Percentiles rank a stretch among this genome's conserved stretches.
These are phyloP conservation scores for Glaucopsyche alexis DNA, from an alignment of 2,888 invertebrate species.

Conservation along the genomic window DNA sequence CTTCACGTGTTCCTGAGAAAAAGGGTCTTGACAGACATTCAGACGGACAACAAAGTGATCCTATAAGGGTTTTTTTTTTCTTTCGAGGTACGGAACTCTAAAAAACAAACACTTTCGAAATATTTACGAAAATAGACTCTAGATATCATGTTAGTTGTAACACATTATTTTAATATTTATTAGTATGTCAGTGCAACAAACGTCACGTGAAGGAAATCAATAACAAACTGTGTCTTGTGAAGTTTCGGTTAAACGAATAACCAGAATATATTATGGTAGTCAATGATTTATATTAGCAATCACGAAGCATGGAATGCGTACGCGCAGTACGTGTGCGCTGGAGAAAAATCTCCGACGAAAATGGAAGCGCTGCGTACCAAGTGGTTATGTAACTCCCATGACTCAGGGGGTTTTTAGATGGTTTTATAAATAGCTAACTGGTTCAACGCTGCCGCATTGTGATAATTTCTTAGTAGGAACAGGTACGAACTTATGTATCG, in stretches of 20 bases:
- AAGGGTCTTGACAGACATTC: no score
- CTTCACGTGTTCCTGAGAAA: no score
- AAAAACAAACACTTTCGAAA: no score
- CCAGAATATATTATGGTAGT: neutral
- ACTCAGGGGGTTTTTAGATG: constrained; percentile 2
- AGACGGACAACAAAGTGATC: no score
- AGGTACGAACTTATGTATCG: neutral
- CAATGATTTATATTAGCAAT: constrained; percentile 15
- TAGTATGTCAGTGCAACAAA: neutral
- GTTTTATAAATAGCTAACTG: constrained; percentile 14
- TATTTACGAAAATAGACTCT: no score
- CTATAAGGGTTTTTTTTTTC: no score
- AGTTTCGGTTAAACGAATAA: neutral
- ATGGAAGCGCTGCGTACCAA: neutral
- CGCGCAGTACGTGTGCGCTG: constrained; percentile 7
- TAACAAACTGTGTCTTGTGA: neutral
- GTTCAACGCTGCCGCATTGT: constrained; percentile 12
- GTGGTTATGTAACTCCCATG: constrained; percentile 2
- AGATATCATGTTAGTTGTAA: no score
- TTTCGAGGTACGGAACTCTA: no score
- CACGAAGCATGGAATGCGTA: constrained; percentile 14
- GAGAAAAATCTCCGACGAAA: neutral
- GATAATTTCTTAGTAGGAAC: neutral
- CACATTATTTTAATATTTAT: no score
- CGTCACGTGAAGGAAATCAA: neutral